These are phyloP conservation scores for Drosophila kuntzei DNA, from an alignment of 2,888 invertebrate species.

Conservation along the genomic window DNA sequence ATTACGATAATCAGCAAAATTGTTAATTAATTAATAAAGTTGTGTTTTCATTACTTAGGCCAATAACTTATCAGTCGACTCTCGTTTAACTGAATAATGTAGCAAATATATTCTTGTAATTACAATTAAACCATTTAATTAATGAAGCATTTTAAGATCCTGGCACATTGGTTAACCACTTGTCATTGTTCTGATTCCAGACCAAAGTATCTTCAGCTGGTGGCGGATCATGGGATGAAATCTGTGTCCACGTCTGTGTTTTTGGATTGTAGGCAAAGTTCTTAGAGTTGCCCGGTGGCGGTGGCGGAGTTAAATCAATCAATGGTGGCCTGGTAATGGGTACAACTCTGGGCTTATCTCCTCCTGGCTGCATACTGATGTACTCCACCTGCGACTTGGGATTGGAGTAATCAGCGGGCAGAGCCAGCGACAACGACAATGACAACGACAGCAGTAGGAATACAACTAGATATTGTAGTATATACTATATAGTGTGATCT, in stretches of 20 bases:
- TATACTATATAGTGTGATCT: not conserved
- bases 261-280: conserved; percentile 78
- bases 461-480: conserved; percentile 24
- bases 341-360: conserved; percentile 58
- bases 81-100: not conserved
- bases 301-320: conserved; percentile 67
- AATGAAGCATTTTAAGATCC: conserved; percentile 14
- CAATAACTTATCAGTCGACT: too few species aligned
- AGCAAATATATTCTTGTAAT: not conserved
- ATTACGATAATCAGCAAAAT: too few species aligned
- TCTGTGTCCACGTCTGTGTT: conserved; percentile 73
- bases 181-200: conserved; percentile 84
- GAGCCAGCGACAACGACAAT: conserved; percentile 18
- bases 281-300: conserved; percentile 72
- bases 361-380: conserved; percentile 45
- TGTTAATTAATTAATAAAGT: too few species aligned
- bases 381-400: conserved; percentile 83
- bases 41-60: too few species aligned
- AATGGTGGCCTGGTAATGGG: conserved; percentile 67
- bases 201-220: conserved; percentile 73
- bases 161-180: conserved; percentile 79
- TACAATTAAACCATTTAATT: conserved; percentile 1
- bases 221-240: conserved; percentile 70
- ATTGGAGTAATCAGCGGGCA: conserved; percentile 62
- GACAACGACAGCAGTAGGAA: conserved; percentile 29